Conservation (phyloP, 2,113 vertebrate species). For the Cariama cristata region DNA sequence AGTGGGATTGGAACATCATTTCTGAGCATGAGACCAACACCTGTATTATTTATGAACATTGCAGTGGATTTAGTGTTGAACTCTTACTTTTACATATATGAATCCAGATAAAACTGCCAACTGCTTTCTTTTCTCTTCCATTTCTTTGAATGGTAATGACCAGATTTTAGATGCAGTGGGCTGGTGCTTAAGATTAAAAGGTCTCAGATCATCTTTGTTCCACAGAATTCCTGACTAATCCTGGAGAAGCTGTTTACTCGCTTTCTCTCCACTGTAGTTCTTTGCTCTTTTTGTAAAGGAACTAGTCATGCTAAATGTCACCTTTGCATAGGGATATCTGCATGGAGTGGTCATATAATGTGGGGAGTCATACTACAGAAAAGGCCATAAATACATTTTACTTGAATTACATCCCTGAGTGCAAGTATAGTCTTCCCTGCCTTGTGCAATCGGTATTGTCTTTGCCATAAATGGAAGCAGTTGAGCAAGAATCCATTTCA, state of each 20-base stretch:
- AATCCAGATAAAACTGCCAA: not conserved
- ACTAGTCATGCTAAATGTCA: not conserved
- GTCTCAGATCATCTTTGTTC: not conserved
- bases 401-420: not conserved
- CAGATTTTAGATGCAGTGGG: not conserved
- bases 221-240: not conserved
- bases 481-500: not conserved
- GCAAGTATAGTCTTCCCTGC: not conserved
- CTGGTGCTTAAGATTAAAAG: not conserved
- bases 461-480: not conserved
- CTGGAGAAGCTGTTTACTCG: not conserved
- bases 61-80: not conserved
- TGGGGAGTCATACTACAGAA: not conserved
- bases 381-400: not conserved
- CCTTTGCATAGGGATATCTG: not conserved
- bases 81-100: not conserved
- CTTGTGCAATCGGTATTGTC: not conserved
- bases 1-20: not conserved
- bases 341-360: not conserved
- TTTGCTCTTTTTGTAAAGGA: not conserved
- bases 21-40: not conserved
- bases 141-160: not conserved
- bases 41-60: not conserved
- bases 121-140: not conserved
- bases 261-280: not conserved